A percentile compares a stretch with the other conserved stretches of the same genome.
Evolutionary conservation across 2,888 invertebrate genomes (phyloP).

Genomic region (Dasypogon diadema): DNA sequence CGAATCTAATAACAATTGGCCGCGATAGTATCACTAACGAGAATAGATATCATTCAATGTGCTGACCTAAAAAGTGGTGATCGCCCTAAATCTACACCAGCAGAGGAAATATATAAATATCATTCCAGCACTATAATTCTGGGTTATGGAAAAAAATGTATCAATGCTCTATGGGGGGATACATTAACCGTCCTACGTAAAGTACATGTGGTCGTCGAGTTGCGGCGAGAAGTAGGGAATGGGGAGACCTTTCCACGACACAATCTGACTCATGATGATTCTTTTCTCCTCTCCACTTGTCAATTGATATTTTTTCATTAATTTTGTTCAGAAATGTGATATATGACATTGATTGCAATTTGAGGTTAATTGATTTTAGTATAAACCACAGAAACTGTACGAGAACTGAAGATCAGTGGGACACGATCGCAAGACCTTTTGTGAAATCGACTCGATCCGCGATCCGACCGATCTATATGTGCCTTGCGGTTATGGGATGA

Average conservation of each 20-base stretch:
- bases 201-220: background rate
- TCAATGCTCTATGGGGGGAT: background rate
- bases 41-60: constrained; percentile 7
- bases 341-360: constrained; percentile 29
- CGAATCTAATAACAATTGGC: constrained; percentile 1
- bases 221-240: background rate
- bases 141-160: constrained; percentile 11
- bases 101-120: background rate
- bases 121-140: background rate
- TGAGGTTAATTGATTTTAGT: constrained; percentile 40
- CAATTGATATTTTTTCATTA: constrained; percentile 25
- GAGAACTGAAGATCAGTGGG: constrained; percentile 20
- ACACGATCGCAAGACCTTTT: constrained; percentile 33
- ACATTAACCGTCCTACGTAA: constrained; percentile 18
- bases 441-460: constrained; percentile 23
- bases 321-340: constrained; percentile 26
- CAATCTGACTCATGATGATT: background rate
- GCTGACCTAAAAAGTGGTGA: constrained; percentile 19
- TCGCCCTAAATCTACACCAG: constrained; percentile 5
- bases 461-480: constrained; percentile 15
- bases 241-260: background rate
- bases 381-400: constrained; percentile 17
- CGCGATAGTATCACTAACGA: constrained; percentile 10
- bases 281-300: constrained; percentile 6
- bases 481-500: constrained; percentile 32